phyloP scores from a whole-genome alignment of 2,888 invertebrate genomes.

The Eupithecia inturbata region DNA sequence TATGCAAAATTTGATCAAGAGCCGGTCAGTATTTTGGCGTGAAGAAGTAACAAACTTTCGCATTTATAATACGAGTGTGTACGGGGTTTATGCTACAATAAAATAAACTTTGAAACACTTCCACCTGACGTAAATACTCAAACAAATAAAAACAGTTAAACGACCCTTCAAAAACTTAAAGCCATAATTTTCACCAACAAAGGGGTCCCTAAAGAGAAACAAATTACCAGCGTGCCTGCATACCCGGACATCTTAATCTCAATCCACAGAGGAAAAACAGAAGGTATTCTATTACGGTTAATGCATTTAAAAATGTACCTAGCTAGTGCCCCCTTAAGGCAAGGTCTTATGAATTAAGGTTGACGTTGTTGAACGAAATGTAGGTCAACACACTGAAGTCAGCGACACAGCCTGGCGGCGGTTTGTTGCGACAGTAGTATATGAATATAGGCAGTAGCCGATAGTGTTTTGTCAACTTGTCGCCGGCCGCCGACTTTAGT shows the following conservation, averaged over 20 bases:
- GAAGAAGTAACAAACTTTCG: too few relatives aligned
- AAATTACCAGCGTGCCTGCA: slow-evolving; percentile 47
- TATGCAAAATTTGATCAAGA: too few relatives aligned
- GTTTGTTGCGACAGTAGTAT: background rate
- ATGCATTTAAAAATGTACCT: slow-evolving; percentile 73
- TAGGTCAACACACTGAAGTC: background rate
- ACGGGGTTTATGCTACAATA: too few relatives aligned
- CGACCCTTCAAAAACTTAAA: slow-evolving; percentile 39
- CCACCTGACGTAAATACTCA: background rate
- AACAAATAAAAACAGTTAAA: background rate
- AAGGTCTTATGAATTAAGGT: background rate
- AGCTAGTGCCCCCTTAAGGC: slow-evolving; percentile 57
- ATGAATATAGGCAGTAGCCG: background rate
- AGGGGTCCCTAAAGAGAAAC: slow-evolving; percentile 44
- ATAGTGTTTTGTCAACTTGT: background rate
- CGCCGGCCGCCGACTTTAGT: background rate
- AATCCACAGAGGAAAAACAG: slow-evolving; percentile 71
- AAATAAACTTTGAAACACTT: background rate
- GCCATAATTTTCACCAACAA: slow-evolving; percentile 33
- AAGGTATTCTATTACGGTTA: slow-evolving; percentile 76
- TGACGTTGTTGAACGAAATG: background rate
- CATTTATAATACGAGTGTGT: too few relatives aligned
- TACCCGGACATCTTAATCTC: slow-evolving; percentile 65
- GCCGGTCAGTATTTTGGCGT: too few relatives aligned
- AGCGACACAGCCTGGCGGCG: background rate